Evolutionary conservation across 1,140 invertebrate species (phyloP), one percentile per base, ranked within the genome.

Genomic region (Phthorimaea operculella): DNA sequence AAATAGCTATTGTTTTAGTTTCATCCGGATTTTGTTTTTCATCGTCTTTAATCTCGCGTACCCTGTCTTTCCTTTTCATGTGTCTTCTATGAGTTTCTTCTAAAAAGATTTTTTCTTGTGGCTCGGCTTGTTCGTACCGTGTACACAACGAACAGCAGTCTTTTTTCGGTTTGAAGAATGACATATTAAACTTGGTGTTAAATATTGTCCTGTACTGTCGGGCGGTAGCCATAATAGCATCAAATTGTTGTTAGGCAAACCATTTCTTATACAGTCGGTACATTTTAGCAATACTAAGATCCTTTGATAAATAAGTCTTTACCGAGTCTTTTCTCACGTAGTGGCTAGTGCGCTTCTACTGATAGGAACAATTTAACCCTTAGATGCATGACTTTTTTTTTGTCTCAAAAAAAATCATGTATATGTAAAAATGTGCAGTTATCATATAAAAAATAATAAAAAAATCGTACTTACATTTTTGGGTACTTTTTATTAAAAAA

Each of bases 171-270:
- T 56, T 52, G 16, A 61, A 62, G 55, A 62, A 57, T 8, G 55
- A 57, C 33, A n/a, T n/a, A n/a, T n/a, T n/a, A 33, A 52, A 61
- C 15, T 62, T 33, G 6, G 56, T 58, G 15, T 58, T 62, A 52
- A 58, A 62, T 16, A 62, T 48, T 33, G 15, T 53, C 45, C 56
- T 51, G 54, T 62, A 58, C 34, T 56, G 57, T 1, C 57, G 57
- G 28, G 58, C 54, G 8, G 54, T 47, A 11, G 54, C 60, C 33
- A 59, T 51, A 12, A 11, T 50, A 56, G 34, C 18, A 51, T 52
- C 44, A 51, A 52, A 54, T 18, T 53, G 47, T 44, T 52, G 18
- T 4, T 51, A 6, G 55, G 33, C 5, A 57, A 58, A 52, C 59
- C 59, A 61, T 6, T 11, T 15, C 15, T 47, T 47, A 14, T 11